Evolutionary conservation across 2,113 vertebrate genomes (phyloP).

Genomic region (Ovis aries): DNA sequence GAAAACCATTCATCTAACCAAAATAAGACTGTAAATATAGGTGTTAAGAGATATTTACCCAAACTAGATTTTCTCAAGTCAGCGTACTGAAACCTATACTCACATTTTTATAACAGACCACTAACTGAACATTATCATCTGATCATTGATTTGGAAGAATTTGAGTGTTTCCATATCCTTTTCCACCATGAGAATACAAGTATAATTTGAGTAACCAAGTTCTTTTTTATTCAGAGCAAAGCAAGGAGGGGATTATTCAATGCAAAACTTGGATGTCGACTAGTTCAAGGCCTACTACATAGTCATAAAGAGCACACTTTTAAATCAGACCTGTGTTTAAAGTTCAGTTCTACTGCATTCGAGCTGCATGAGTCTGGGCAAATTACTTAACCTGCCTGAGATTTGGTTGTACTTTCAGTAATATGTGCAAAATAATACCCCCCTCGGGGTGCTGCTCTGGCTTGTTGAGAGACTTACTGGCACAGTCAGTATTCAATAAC

Average conservation of each 20-base stretch:
- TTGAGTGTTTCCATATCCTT: neutral
- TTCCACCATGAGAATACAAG: neutral
- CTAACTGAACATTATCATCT: neutral
- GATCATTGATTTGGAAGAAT: neutral
- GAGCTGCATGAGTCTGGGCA: neutral
- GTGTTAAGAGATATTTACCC: neutral
- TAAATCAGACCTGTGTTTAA: neutral
- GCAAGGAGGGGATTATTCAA: neutral
- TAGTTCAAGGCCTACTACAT: neutral
- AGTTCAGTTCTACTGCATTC: neutral
- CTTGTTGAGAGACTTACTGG: neutral
- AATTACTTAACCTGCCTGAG: neutral
- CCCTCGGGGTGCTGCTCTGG: neutral
- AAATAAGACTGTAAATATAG: neutral
- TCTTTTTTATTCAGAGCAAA: slow-evolving; percentile 1
- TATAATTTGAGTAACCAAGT: neutral
- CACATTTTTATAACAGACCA: neutral
- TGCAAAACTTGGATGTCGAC: neutral
- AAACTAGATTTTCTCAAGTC: neutral
- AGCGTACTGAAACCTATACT: neutral
- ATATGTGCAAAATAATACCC: neutral
- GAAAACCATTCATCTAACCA: neutral
- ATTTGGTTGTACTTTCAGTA: neutral
- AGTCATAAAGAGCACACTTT: neutral
- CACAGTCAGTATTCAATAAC: neutral